These are phyloP conservation scores for Anser brachyrhynchus DNA, from an alignment of 2,113 vertebrate species.

Conservation along the genomic window DNA sequence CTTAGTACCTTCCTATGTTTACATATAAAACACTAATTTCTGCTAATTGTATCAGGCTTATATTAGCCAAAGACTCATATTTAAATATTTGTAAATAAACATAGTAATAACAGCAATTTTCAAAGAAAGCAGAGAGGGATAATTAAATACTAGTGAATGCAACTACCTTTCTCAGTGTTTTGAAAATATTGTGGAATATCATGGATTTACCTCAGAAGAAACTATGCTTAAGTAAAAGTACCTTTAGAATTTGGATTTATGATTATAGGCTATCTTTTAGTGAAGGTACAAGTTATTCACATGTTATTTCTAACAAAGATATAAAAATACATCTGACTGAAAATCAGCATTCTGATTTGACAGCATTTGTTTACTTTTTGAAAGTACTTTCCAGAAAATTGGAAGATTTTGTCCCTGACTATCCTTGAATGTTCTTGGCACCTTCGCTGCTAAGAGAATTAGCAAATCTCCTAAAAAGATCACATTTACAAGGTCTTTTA, in stretches of 20 bases:
- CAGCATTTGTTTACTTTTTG: constrained; percentile 8
- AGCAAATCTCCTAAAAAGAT: not conserved
- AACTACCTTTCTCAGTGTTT: not conserved
- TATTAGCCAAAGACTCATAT: not conserved
- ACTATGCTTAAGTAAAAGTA: not conserved
- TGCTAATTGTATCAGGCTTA: not conserved
- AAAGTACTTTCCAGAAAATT: constrained; percentile 19
- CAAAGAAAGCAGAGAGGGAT: not conserved
- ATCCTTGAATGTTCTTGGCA: not conserved
- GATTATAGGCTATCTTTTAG: not conserved
- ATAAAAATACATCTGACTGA: not conserved
- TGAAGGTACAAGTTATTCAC: not conserved
- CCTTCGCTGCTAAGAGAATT: not conserved
- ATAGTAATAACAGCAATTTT: not conserved
- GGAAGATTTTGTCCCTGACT: not conserved
- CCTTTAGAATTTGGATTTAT: not conserved
- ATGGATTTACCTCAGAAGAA: not conserved
- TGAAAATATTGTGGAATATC: not conserved
- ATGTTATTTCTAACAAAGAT: not conserved
- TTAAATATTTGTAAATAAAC: not conserved
- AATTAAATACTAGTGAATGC: not conserved
- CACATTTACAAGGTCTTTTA: not conserved
- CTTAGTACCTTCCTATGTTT: not conserved
- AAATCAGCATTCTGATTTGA: not conserved
- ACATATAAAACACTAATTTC: not conserved